phyloP scores from a whole-genome alignment of 2,113 vertebrate genomes.

The Athene cunicularia region DNA sequence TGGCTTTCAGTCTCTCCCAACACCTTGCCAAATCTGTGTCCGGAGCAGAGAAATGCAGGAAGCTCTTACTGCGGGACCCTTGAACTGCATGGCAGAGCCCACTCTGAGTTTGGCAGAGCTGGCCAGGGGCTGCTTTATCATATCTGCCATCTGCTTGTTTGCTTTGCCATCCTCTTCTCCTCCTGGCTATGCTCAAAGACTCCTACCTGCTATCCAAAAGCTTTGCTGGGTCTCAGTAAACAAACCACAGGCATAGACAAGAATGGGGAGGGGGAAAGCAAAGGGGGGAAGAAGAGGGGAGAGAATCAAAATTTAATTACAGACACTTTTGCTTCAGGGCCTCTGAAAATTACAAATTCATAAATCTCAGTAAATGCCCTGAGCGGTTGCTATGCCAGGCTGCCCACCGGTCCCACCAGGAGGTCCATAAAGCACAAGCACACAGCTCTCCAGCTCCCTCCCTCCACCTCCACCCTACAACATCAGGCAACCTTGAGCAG shows the following conservation, averaged over 20 bases:
- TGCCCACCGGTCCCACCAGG: slow-evolving; percentile 32
- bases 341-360: slow-evolving; percentile 59
- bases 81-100: background rate
- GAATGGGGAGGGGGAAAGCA: background rate
- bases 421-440: background rate
- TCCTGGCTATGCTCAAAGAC: slow-evolving; percentile 3
- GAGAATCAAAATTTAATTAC: slow-evolving; percentile 67
- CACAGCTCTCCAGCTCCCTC: background rate
- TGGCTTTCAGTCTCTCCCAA: accelerated
- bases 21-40: background rate
- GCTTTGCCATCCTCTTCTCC: slow-evolving; percentile 44
- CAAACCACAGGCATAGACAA: slow-evolving; percentile 4
- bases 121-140: background rate
- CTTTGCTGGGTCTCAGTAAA: slow-evolving; percentile 32
- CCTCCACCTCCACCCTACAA: background rate
- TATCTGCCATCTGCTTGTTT: slow-evolving; percentile 45
- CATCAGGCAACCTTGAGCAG: slow-evolving; percentile 30
- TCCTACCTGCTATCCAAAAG: slow-evolving; percentile 51
- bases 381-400: background rate
- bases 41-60: background rate
- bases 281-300: background rate
- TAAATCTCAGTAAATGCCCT: slow-evolving; percentile 62
- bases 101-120: background rate
- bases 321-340: slow-evolving; percentile 50
- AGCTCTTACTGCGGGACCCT: slow-evolving; percentile 18